Evolutionary conservation across 2,113 vertebrate species (phyloP).

Genomic region (Eurystomus gularis): DNA sequence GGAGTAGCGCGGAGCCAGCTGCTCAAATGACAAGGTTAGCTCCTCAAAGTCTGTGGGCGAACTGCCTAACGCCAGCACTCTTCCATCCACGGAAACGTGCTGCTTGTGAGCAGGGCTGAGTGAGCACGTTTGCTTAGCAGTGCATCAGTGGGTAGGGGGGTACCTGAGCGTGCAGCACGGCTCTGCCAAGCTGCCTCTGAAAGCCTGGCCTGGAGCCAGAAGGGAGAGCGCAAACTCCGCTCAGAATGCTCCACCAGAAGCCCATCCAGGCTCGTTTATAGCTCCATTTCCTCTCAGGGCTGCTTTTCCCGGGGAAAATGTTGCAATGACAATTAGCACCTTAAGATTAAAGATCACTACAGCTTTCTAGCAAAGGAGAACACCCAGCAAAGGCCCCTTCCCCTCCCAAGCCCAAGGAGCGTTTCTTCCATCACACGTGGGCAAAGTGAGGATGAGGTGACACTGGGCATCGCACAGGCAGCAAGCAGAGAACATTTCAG

Average conservation of each 20-base stretch:
- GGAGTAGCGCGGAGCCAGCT: not conserved
- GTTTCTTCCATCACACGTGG: fast-evolving
- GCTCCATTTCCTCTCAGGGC: conserved; percentile 18
- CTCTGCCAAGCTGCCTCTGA: not conserved
- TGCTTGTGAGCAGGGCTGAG: not conserved
- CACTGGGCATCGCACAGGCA: not conserved
- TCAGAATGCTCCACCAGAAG: not conserved
- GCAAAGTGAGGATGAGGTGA: not conserved
- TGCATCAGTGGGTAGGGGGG: not conserved
- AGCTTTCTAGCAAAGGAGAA: not conserved
- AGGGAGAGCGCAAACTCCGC: not conserved
- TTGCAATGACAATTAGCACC: conserved; percentile 5
- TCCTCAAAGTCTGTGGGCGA: not conserved
- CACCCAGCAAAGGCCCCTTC: not conserved
- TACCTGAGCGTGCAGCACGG: not conserved
- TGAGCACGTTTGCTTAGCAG: not conserved
- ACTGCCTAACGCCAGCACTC: not conserved
- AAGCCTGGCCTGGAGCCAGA: not conserved
- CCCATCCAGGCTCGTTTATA: conserved; percentile 17
- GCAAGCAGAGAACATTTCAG: not conserved
- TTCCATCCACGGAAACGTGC: not conserved
- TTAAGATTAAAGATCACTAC: not conserved
- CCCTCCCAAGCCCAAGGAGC: not conserved
- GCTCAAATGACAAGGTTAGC: conserved; percentile 37
- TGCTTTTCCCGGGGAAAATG: not conserved